Percentiles rank a stretch among this genome's conserved stretches.
phyloP scores from a whole-genome alignment of 2,797 vertebrate species.

The Parotocinclus haroldoi region DNA sequence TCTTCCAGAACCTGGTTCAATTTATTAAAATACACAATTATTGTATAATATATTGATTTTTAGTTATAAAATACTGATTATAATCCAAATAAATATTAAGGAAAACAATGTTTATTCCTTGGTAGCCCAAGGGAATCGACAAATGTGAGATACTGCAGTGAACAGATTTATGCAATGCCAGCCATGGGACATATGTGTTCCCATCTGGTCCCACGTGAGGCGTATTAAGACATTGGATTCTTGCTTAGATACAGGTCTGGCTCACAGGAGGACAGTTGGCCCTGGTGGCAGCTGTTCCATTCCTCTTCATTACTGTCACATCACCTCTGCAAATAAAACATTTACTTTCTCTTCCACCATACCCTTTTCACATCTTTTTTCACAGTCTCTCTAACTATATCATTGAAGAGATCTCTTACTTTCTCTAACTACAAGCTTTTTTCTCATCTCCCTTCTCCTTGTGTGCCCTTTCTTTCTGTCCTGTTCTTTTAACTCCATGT shows the following conservation, averaged over 20 bases:
- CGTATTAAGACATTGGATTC: slow-evolving; percentile 27
- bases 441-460: slow-evolving; percentile 20
- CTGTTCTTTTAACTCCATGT: too few species aligned
- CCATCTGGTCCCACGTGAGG: slow-evolving; percentile 53
- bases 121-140: too few species aligned
- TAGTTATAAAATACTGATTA: too few species aligned
- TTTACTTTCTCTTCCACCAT: slow-evolving; percentile 32
- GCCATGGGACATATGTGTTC: slow-evolving; percentile 54
- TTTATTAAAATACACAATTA: too few species aligned
- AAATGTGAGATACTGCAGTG: slow-evolving; percentile 39
- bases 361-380: slow-evolving; percentile 22
- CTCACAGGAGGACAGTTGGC: slow-evolving; percentile 26
- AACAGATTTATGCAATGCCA: slow-evolving; percentile 45
- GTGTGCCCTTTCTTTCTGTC: too few species aligned
- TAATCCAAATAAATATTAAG: too few species aligned
- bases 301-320: slow-evolving; percentile 51
- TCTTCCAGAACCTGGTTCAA: too few species aligned
- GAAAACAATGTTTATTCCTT: too few species aligned
- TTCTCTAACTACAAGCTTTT: slow-evolving; percentile 19
- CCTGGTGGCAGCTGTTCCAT: slow-evolving; percentile 49
- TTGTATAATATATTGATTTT: too few species aligned
- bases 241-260: slow-evolving; percentile 29
- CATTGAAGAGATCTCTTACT: slow-evolving; percentile 24
- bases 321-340: slow-evolving; percentile 49
- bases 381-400: slow-evolving; percentile 31